These are phyloP conservation scores for Myotis brandtii DNA, from an alignment of 2,113 vertebrate species.

Conservation along the genomic window DNA sequence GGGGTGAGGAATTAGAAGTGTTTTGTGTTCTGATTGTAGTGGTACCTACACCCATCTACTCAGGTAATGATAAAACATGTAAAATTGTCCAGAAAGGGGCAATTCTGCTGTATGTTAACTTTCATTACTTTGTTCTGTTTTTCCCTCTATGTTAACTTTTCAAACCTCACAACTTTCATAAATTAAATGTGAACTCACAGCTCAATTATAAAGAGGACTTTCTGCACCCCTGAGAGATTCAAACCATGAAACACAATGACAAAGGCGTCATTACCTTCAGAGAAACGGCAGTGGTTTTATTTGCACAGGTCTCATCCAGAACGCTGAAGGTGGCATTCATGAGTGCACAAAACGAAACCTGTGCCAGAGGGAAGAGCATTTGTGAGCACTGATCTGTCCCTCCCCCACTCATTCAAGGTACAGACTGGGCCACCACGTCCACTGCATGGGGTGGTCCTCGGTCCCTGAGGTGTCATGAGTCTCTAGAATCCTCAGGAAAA, in stretches of 20 bases:
- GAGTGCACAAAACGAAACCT: slow-evolving; percentile 60
- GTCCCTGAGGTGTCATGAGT: not conserved
- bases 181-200: not conserved
- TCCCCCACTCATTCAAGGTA: not conserved
- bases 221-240: not conserved
- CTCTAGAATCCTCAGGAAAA: not conserved
- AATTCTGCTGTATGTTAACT: not conserved
- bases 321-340: not conserved
- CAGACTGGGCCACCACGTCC: fast-evolving
- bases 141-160: not conserved
- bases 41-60: not conserved
- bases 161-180: not conserved
- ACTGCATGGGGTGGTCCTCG: no score
- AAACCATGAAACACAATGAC: not conserved
- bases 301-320: slow-evolving; percentile 17
- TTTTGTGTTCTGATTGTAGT: not conserved
- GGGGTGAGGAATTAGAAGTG: not conserved
- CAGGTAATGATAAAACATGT: not conserved
- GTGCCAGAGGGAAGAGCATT: not conserved
- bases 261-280: slow-evolving; percentile 49
- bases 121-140: not conserved
- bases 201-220: not conserved
- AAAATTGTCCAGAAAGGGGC: not conserved
- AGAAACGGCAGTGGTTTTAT: not conserved
- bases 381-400: not conserved